These are phyloP conservation scores for Erpobdella octoculata DNA, from an alignment of 2,888 invertebrate genomes.

Conservation along the genomic window DNA sequence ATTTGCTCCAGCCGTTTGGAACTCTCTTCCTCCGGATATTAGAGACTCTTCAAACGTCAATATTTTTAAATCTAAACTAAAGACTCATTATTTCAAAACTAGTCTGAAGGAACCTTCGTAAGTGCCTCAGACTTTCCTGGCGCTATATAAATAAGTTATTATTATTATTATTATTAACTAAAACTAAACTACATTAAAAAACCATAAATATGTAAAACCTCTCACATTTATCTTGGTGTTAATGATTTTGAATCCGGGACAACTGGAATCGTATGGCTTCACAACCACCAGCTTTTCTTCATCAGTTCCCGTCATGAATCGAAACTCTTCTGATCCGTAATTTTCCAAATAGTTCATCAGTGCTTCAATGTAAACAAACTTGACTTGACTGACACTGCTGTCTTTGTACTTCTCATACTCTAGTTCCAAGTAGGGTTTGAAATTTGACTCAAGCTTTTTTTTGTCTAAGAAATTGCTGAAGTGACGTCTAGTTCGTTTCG, in stretches of 20 bases:
- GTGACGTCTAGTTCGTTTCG: no score
- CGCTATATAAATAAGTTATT: background rate
- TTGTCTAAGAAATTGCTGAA: no score
- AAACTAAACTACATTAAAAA: background rate
- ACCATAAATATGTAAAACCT: no score
- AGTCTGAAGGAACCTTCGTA: background rate
- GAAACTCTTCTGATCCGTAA: slow-evolving; percentile 28
- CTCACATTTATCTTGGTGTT: no score
- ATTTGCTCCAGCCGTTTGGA: no score
- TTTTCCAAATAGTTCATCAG: slow-evolving; percentile 14
- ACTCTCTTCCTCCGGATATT: no score
- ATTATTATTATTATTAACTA: no score
- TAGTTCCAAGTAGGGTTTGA: background rate
- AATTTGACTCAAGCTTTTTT: slow-evolving; percentile 4
- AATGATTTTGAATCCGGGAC: slow-evolving; percentile 23
- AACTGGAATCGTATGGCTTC: slow-evolving; percentile 15
- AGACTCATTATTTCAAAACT: no score
- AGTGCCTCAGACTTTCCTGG: background rate
- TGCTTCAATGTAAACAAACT: slow-evolving; percentile 8
- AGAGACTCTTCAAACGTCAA: no score
- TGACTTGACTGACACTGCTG: background rate
- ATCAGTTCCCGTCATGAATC: background rate
- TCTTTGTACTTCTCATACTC: slow-evolving; percentile 5
- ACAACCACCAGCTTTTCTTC: slow-evolving; percentile 3
- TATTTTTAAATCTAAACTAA: no score